phyloP scores from a whole-genome alignment of 2,888 invertebrate species.

The Papilio protenor region DNA sequence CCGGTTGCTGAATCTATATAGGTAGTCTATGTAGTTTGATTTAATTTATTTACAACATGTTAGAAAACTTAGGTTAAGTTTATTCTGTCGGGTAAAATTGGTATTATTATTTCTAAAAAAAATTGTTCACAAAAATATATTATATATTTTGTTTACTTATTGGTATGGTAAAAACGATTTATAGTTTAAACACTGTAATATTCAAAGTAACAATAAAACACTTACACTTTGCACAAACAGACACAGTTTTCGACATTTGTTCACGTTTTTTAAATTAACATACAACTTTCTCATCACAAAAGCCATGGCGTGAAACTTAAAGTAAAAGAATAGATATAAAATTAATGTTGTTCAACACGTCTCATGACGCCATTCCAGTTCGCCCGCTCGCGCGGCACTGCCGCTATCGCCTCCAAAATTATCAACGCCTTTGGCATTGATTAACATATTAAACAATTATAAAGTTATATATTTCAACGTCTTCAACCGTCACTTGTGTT shows the following conservation, averaged over 20 bases:
- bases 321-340: conserved; percentile 35
- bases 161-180: not conserved
- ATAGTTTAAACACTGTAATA: not conserved
- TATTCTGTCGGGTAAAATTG: not conserved
- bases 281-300: conserved; percentile 68
- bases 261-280: conserved; percentile 64
- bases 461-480: conserved; percentile 54
- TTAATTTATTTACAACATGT: not conserved
- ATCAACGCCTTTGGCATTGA: conserved; percentile 67
- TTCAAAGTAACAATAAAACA: conserved; percentile 46
- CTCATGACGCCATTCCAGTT: conserved; percentile 55
- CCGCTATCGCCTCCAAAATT: conserved; percentile 67
- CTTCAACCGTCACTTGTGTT: conserved; percentile 50
- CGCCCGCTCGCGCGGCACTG: conserved; percentile 59
- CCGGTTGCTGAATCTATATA: not conserved
- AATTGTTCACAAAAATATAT: not conserved
- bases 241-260: conserved; percentile 61
- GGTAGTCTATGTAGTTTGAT: not conserved
- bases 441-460: conserved; percentile 71
- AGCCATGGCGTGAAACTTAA: conserved; percentile 60
- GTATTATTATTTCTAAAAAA: not conserved
- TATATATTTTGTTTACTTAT: not conserved
- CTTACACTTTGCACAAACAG: conserved; percentile 66
- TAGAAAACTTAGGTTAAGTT: not conserved
- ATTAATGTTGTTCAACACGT: conserved; percentile 34